These are phyloP conservation scores for Nebria ingens DNA, from an alignment of 1,140 invertebrate genomes.

Conservation along the genomic window DNA sequence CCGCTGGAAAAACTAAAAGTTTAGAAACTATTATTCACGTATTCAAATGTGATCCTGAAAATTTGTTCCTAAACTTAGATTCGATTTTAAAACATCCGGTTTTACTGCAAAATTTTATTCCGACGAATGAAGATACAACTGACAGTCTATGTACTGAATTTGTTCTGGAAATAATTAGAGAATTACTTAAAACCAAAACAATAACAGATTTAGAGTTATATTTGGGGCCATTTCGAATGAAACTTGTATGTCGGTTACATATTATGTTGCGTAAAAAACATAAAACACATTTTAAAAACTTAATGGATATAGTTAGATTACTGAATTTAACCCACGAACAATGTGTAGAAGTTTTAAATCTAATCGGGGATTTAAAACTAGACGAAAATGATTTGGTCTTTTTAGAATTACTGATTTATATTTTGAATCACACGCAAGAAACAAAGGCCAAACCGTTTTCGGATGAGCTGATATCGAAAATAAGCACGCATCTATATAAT, in stretches of 20 bases:
- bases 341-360: conserved; percentile 10
- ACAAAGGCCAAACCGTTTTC: conserved; percentile 29
- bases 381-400: conserved; percentile 36
- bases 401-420: conserved; percentile 31
- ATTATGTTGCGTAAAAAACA: no score
- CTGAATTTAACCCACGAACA: conserved; percentile 11
- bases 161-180: conserved; percentile 34
- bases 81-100: conserved; percentile 40
- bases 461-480: conserved; percentile 28
- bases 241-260: conserved; percentile 34
- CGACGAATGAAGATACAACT: conserved; percentile 34
- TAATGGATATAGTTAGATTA: conserved; percentile 5
- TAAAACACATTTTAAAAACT: no score
- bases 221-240: conserved; percentile 36
- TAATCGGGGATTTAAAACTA: conserved; percentile 23
- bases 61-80: conserved; percentile 11
- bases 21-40: conserved; percentile 22
- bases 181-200: conserved; percentile 29
- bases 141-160: conserved; percentile 36
- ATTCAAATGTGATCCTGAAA: not conserved
- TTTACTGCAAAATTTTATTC: conserved; percentile 43
- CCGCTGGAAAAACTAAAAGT: conserved; percentile 25
- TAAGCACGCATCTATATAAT: not conserved
- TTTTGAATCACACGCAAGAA: conserved; percentile 28
- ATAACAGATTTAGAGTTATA: conserved; percentile 30